Evolutionary conservation across 2,888 invertebrate genomes (phyloP), one percentile per base, ranked within the genome.

Genomic region (Zootermopsis nevadensis): DNA sequence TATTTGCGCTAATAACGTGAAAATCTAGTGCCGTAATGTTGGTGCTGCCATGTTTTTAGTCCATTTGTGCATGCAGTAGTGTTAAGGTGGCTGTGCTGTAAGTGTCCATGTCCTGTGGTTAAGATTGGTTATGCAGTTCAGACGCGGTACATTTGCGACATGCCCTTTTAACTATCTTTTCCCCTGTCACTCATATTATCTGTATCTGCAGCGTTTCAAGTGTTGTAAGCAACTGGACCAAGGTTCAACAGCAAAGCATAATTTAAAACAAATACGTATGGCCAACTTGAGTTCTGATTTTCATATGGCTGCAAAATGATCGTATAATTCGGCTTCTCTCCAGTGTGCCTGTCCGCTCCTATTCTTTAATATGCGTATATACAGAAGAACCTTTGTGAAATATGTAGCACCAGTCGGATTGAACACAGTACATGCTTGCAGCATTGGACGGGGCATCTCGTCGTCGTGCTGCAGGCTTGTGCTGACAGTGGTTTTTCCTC

Each of bases 401-500:
- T 48, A 48, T 15, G 48, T 19, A 48, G 48, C 48, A 48, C 48
- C 15, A 15, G 48, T 48, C 19, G n/a, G n/a, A n/a, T 27, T 27
- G 2, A 27, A 27, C n/a, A 60, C 60, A 27, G 60, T 60, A n/a
- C 12, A 6, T 8, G 6, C n/a, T 27, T 60, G 53, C 53, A 53
- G 19, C 53, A 53, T 6, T 15, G 15, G 15, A 53, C n/a, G n/a
- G n/a, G n/a, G 27, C 15, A 19, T 48, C n/a, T 4, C 15, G 27
- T 60, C 1, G 48, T 12, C 10, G 27, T 69, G 19, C 69, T 69
- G 33, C 35, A 69, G 69, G 33, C 15, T 69, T 31, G 4, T 31
- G 38, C 38, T 38, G n/a, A n/a, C 42, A 42, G 74, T 74, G 74
- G 74, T 74, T 74, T 42, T 42, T 74, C 74, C 74, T 74, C 33